Evolutionary conservation across 2,113 vertebrate species (phyloP).

Genomic region (Electrona antarctica): DNA sequence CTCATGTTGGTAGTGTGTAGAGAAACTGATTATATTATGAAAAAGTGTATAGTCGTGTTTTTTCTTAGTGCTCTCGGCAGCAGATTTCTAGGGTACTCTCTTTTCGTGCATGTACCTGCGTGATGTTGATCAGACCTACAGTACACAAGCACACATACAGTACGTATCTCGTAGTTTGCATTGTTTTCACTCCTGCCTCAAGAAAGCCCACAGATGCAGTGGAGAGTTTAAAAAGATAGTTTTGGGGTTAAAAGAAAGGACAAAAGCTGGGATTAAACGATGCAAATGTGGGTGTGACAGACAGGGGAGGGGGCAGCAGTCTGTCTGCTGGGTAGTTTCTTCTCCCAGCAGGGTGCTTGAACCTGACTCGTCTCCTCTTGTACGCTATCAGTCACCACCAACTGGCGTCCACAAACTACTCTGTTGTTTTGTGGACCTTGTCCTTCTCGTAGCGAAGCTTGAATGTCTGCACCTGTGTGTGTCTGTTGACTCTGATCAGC

Average conservation of each 20-base stretch:
- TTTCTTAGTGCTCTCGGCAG: conserved; percentile 75
- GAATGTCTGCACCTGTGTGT: conserved; percentile 35
- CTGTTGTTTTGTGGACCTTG: neutral
- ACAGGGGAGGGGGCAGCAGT: conserved; percentile 46
- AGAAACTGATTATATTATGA: conserved; percentile 72
- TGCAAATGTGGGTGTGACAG: conserved; percentile 33
- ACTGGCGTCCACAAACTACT: conserved; percentile 18
- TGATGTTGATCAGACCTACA: conserved; percentile 58
- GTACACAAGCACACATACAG: conserved; percentile 48
- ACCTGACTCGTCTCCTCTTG: conserved; percentile 51
- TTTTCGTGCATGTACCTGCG: conserved; percentile 74
- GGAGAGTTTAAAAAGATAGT: neutral
- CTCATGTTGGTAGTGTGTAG: conserved; percentile 75
- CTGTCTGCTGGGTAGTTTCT: conserved; percentile 57
- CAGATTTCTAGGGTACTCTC: conserved; percentile 71
- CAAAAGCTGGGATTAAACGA: conserved; percentile 11
- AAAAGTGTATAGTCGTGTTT: conserved; percentile 76
- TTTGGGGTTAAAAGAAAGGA: conserved; percentile 4
- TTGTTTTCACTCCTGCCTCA: conserved; percentile 32
- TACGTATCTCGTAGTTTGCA: conserved; percentile 45
- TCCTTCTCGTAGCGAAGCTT: conserved; percentile 7
- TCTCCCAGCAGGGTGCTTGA: conserved; percentile 72
- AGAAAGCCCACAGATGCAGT: neutral
- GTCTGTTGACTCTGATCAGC: conserved; percentile 62
- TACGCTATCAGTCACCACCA: conserved; percentile 15